Percentiles rank a stretch among this genome's conserved stretches.
phyloP scores from a whole-genome alignment of 2,888 invertebrate genomes.

The Drosophila quinaria region DNA sequence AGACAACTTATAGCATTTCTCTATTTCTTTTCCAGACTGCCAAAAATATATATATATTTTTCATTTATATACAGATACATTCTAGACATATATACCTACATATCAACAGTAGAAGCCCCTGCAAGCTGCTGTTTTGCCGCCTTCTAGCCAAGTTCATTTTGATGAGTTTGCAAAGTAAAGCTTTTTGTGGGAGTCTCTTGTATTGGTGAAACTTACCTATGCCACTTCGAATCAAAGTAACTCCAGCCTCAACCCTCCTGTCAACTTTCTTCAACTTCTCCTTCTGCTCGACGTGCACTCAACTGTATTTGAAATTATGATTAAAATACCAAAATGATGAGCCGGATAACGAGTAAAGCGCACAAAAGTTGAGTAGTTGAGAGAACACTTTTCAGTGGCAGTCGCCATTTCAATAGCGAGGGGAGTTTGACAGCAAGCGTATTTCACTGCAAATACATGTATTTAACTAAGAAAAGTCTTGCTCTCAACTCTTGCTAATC shows the following conservation, averaged over 20 bases:
- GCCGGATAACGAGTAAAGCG: constrained; percentile 37
- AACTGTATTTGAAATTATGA: constrained; percentile 63
- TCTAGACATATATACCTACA: constrained; percentile 3
- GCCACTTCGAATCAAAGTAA: constrained; percentile 31
- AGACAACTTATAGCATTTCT: constrained; percentile 63
- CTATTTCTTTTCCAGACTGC: constrained; percentile 23
- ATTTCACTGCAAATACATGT: constrained; percentile 1
- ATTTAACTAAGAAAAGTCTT: not conserved
- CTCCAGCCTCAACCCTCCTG: constrained; percentile 17
- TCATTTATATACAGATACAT: constrained; percentile 31
- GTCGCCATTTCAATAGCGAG: not conserved
- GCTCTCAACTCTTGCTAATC: not conserved
- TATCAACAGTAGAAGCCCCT: constrained; percentile 9
- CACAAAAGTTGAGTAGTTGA: constrained; percentile 15
- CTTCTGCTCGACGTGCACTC: constrained; percentile 32
- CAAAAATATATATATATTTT: constrained; percentile 39
- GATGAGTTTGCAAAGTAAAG: constrained; percentile 71
- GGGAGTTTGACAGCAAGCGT: not conserved
- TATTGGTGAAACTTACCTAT: constrained; percentile 30
- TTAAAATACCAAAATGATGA: constrained; percentile 69
- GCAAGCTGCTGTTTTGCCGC: constrained; percentile 11
- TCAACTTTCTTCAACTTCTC: not conserved
- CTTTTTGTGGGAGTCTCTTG: constrained; percentile 23
- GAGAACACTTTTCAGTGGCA: constrained; percentile 3
- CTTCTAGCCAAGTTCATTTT: constrained; percentile 62